Base-by-base conservation (phyloP, 2,113 vertebrate genomes). In the Grus americana region DNA sequence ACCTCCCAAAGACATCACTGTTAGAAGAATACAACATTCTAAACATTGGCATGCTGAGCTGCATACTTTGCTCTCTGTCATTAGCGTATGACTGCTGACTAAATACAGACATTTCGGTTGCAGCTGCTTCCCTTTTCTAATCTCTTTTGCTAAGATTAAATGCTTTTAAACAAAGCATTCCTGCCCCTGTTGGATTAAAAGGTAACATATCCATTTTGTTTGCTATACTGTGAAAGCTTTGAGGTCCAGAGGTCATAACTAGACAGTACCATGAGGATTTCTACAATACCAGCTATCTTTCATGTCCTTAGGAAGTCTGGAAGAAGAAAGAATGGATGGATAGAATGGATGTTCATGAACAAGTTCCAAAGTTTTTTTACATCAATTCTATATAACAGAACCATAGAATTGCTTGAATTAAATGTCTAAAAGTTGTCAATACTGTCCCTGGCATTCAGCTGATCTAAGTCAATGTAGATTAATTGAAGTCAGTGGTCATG, bases 81-180 rank as follows among this genome's bases (percentile, higher is more conserved):
- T 80, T 50, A 63, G n/a, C 21, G 20, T 44, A 79, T 23, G 22
- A 23, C 76, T 46, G 15, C 59, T 71, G 72, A 66, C 95, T 79
- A 82, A 71, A 81, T 86, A 65, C 22, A 87, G 59, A 36, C 7
- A 2, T 88, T 92, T 58, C 27, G 46, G 57, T 58, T 86, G 42
- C 86, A 92, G 65, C 65, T 91, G 89, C 42, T 85, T 87, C 73
- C 47, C 12, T 62, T 89, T 86, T 79, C 50, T 91, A 87, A 81
- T 67, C 58, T 66, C 82, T 86, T 92, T 86, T 84, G 19, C n/a
- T 59, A 78, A 93, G 59, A 93, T 74, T 62, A 95, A 92, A 74
- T 55, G 27, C 7, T 71, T 61, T 84, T 57, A 10, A 57, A 78
- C 40, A 92, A 93, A 67, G 7, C 15, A 42, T 75, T 55, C 40